Evolutionary conservation across 1,140 invertebrate genomes (phyloP).

Genomic region (Camponotus floridanus): DNA sequence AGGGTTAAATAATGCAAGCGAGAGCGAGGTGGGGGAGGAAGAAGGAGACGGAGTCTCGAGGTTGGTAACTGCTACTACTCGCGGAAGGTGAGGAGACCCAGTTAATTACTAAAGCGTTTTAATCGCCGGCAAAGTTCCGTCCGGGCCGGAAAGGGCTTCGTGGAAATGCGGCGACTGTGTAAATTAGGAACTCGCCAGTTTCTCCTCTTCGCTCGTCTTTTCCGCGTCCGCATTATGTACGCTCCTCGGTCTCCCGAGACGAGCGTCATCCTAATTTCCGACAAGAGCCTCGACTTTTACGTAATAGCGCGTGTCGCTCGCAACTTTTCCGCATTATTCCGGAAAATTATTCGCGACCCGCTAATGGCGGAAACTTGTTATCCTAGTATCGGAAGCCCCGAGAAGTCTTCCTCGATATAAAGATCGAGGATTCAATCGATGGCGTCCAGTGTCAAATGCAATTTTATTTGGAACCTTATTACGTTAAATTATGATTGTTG

Average conservation of each 20-base stretch:
- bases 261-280: constrained; percentile 49
- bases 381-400: not conserved
- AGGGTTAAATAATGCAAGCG: constrained; percentile 53
- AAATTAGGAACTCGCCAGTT: constrained; percentile 74
- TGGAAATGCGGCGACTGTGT: constrained; percentile 71
- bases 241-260: constrained; percentile 52
- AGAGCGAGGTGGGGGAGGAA: constrained; percentile 8
- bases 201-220: constrained; percentile 43
- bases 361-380: not conserved
- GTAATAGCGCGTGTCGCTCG: constrained; percentile 42
- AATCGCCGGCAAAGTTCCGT: constrained; percentile 85
- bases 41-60: constrained; percentile 34
- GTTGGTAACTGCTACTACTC: constrained; percentile 73
- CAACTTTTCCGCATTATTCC: constrained; percentile 22
- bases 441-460: not conserved
- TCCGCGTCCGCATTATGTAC: constrained; percentile 57
- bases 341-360: constrained; percentile 19
- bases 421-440: not conserved
- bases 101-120: constrained; percentile 84
- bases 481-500: not conserved
- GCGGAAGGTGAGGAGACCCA: constrained; percentile 77
- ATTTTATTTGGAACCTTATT: not conserved
- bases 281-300: constrained; percentile 53
- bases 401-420: not conserved
- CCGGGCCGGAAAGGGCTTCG: constrained; percentile 67